A percentile compares a stretch with the other conserved stretches of the same genome.
These are phyloP conservation scores for Octonoba sinensis DNA, from an alignment of 2,888 invertebrate species.

Conservation along the genomic window DNA sequence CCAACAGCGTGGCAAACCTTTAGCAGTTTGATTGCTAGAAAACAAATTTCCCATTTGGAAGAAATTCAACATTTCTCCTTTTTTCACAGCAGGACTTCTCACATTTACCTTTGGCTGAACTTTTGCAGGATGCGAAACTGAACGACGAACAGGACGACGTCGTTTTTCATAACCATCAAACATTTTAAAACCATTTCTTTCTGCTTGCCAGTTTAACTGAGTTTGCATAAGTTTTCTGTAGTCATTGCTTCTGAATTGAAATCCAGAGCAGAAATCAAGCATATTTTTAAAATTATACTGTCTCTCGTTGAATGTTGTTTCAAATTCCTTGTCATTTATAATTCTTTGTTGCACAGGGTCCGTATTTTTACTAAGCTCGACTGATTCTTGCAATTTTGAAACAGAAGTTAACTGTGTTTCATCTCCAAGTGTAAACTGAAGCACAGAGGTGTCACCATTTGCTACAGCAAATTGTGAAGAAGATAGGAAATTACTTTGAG, in stretches of 20 bases:
- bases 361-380: slow-evolving; percentile 93
- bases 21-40: slow-evolving; percentile 15
- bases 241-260: too few species aligned
- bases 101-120: slow-evolving; percentile 34
- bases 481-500: slow-evolving; percentile 79
- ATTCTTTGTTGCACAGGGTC: slow-evolving; percentile 77
- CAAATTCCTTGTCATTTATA: too few species aligned
- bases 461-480: slow-evolving; percentile 91
- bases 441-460: slow-evolving; percentile 89
- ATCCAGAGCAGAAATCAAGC: too few species aligned
- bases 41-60: slow-evolving; percentile 27
- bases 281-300: too few species aligned
- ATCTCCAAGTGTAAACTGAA: slow-evolving; percentile 90
- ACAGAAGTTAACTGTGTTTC: slow-evolving; percentile 84
- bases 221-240: too few species aligned
- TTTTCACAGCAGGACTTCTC: slow-evolving; percentile 14
- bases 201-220: too few species aligned
- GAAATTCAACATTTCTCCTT: not conserved
- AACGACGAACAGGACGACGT: slow-evolving; percentile 47
- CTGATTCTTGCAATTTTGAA: slow-evolving; percentile 95
- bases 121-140: slow-evolving; percentile 57
- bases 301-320: too few species aligned
- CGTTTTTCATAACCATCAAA: slow-evolving; percentile 13
- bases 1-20: slow-evolving; percentile 64
- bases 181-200: not conserved